These are phyloP conservation scores for Actinopyga echinites DNA, from an alignment of 53 echinoderm and acorn worm species.

Conservation along the genomic window DNA sequence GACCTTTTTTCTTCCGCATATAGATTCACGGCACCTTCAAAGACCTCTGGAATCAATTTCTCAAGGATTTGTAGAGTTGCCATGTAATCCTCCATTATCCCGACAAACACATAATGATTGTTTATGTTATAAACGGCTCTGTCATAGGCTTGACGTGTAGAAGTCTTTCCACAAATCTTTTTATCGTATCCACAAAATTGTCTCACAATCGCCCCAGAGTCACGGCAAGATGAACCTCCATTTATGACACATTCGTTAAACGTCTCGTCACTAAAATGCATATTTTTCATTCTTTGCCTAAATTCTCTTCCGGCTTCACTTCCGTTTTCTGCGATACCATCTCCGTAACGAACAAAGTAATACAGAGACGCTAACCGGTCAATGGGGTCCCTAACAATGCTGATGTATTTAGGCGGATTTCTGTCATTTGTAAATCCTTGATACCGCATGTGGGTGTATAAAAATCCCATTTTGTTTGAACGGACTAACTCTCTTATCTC, in stretches of 20 bases:
- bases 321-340: not conserved
- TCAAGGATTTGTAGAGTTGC: not conserved
- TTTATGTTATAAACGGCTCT: not conserved
- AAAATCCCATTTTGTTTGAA: not conserved
- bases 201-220: not conserved
- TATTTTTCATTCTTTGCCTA: not conserved
- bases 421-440: not conserved
- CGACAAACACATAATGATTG: slow-evolving; percentile 1
- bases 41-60: slow-evolving; percentile 18
- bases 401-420: slow-evolving; percentile 27
- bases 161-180: not conserved
- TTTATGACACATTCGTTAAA: slow-evolving; percentile 18
- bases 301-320: slow-evolving; percentile 2
- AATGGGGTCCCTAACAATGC: slow-evolving; percentile 32
- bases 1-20: not conserved
- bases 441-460: slow-evolving; percentile 30
- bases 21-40: slow-evolving; percentile 2
- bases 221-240: not conserved
- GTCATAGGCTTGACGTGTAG: not conserved
- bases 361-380: slow-evolving; percentile 29
- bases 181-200: slow-evolving; percentile 22
- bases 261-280: not conserved
- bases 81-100: slow-evolving; percentile 34
- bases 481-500: not conserved
- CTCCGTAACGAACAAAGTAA: slow-evolving; percentile 34